A percentile compares a stretch with the other conserved stretches of the same genome.
phyloP scores from a whole-genome alignment of 92 coral and sea anemone genomes.

The Porites evermanni region DNA sequence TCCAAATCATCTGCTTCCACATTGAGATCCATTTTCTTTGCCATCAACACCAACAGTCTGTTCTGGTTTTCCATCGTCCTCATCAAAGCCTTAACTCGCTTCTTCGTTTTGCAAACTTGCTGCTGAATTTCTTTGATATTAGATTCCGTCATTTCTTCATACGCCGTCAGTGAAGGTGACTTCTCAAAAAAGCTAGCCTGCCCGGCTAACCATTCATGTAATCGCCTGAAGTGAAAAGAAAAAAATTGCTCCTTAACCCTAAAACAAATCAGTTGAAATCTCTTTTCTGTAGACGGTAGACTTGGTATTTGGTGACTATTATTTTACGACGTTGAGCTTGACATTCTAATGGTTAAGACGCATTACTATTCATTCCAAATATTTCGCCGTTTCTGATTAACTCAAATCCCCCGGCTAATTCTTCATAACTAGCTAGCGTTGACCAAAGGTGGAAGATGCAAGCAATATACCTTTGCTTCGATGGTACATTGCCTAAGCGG shows the following conservation, averaged over 20 bases:
- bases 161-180: conserved; percentile 18
- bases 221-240: neutral
- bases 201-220: conserved; percentile 27
- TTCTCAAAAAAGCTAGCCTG: conserved; percentile 21
- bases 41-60: conserved; percentile 63
- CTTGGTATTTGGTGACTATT: too few species aligned
- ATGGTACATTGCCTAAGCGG: too few species aligned
- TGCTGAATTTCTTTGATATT: conserved; percentile 43
- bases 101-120: conserved; percentile 78
- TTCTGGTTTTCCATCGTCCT: conserved; percentile 69
- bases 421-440: too few species aligned
- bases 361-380: too few species aligned
- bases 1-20: conserved; percentile 36
- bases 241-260: neutral
- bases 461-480: too few species aligned
- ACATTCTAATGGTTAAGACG: too few species aligned
- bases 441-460: too few species aligned
- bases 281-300: too few species aligned
- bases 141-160: conserved; percentile 24
- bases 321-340: too few species aligned
- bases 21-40: conserved; percentile 63
- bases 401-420: too few species aligned
- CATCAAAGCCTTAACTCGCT: conserved; percentile 72
- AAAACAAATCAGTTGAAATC: too few species aligned
- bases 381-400: too few species aligned